These are phyloP conservation scores for Carettochelys insculpta DNA, from an alignment of 2,113 vertebrate species.

Conservation along the genomic window DNA sequence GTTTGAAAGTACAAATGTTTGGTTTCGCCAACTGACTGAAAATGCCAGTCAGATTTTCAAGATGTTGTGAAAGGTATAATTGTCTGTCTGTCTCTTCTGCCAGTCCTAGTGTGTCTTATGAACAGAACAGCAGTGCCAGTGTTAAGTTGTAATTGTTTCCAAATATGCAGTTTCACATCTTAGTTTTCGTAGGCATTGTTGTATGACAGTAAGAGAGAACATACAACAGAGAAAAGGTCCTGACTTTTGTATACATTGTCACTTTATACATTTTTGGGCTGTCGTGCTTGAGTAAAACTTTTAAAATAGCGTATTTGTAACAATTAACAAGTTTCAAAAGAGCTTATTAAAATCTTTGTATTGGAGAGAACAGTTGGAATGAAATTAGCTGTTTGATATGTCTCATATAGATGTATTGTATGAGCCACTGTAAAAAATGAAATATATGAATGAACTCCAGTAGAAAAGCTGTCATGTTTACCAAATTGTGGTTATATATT, in stretches of 20 bases:
- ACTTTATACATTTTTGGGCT: background rate
- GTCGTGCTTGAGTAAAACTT: background rate
- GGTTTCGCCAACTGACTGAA: constrained; percentile 18
- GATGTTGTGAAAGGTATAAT: constrained; percentile 34
- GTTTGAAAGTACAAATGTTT: constrained; percentile 32
- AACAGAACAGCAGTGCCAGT: background rate
- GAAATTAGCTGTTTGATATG: background rate
- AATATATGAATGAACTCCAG: background rate
- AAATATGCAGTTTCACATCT: background rate
- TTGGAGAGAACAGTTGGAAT: background rate
- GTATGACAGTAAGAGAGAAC: background rate
- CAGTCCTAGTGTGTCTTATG: background rate
- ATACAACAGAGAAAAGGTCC: background rate
- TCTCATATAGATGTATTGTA: background rate
- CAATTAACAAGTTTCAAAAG: background rate
- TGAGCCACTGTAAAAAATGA: background rate
- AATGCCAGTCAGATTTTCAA: constrained; percentile 27
- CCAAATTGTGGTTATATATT: background rate
- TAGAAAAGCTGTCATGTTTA: background rate
- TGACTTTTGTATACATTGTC: background rate
- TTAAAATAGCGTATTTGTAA: background rate
- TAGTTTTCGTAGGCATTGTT: background rate
- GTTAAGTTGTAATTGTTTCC: background rate
- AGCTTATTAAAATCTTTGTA: background rate
- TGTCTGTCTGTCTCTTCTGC: constrained; percentile 1